Evolutionary conservation across 2,888 invertebrate genomes (phyloP), one percentile per base, ranked within the genome.

Genomic region (Drosophila incognita): DNA sequence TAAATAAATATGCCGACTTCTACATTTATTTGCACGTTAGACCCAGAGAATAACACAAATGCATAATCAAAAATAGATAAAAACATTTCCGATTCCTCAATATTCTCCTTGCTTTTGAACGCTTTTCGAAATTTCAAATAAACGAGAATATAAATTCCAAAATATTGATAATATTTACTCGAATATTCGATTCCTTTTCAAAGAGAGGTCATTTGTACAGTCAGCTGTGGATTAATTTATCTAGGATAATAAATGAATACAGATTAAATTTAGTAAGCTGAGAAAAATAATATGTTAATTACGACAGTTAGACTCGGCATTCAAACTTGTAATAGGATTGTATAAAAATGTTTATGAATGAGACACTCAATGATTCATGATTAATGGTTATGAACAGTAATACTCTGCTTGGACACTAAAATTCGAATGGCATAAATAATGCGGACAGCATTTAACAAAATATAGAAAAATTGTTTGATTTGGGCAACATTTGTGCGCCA

Each of bases 301-400:
- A 33, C 1, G 15, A 46, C 24, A 24, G 21, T 15, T 46, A 15
- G 7, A 46, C 46, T 24, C 15, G 21, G 24, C 15, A 46, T 15
- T 46, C 46, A 21, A 46, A 21, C 46, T 13, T 0, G 13, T 13
- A 2, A 15, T 15, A 2, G 5, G 1, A 11, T 42, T 11, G 15
- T 36, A 6, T n/a, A 60, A 35, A n/a, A 40, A 53, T 53, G 24
- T 38, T 31, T 35, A 61, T 54, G 18, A 49, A 54, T 51, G 15
- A 11, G 24, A 21, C 10, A 35, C 27, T 31, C 31, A 24, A n/a
- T 38, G 53, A 48, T 33, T 53, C 15, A 49, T 54, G 13, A 1
- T 36, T 8, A 33, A n/a, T 29, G 40, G 56, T 46, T 57, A 31
- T 18, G 29, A 38, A 27, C 27, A 15, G 35, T 21, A 21, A 27